A percentile compares a stretch with the other conserved stretches of the same genome.
Conservation (phyloP, 2,113 vertebrate genomes). For the Chrysochloris asiatica region DNA sequence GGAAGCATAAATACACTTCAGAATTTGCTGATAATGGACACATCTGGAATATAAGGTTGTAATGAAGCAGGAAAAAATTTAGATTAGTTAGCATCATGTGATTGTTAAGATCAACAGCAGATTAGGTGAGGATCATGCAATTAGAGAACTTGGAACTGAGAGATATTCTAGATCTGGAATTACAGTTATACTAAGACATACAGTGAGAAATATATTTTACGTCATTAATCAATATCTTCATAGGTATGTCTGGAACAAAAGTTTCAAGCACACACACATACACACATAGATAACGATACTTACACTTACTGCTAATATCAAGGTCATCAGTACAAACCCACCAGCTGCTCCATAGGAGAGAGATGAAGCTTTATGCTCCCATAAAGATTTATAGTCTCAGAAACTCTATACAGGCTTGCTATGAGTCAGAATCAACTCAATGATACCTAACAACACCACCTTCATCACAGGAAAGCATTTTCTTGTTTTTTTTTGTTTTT, state of each 20-base stretch:
- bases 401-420: no score
- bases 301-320: no score
- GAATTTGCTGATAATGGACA: constrained; percentile 39
- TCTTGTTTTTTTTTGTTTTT: not conserved
- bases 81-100: not conserved
- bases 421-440: no score
- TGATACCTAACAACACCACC: no score
- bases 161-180: not conserved
- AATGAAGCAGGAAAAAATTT: constrained; percentile 4
- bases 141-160: not conserved
- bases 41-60: constrained; percentile 20
- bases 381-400: no score
- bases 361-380: no score
- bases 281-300: not conserved
- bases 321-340: no score
- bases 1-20: not conserved
- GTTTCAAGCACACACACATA: not conserved
- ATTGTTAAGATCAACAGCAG: not conserved
- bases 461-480: not conserved
- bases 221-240: not conserved
- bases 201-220: not conserved
- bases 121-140: constrained; percentile 7
- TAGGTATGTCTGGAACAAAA: not conserved
- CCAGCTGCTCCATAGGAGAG: no score
- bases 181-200: not conserved